A percentile compares a stretch with the other conserved stretches of the same genome.
Conservation (phyloP, 2,888 invertebrate species). For the Euspilapteryx auroguttella region DNA sequence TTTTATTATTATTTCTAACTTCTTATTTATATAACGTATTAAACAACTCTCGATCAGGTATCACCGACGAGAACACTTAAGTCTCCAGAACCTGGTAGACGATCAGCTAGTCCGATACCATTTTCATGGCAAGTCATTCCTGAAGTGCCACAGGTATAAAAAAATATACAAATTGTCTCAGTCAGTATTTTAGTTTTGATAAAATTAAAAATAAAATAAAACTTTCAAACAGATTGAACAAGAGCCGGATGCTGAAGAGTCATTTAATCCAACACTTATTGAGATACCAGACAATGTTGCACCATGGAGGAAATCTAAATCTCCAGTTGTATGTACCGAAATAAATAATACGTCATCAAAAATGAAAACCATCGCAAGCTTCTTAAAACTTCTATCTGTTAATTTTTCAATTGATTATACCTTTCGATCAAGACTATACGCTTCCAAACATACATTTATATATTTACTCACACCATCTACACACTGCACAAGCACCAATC, state of each 20-base stretch:
- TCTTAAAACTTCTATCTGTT: too few species aligned
- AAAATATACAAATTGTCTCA: constrained; percentile 3
- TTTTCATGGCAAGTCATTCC: constrained; percentile 51
- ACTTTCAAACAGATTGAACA: constrained; percentile 35
- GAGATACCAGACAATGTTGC: constrained; percentile 25
- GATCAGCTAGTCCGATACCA: constrained; percentile 29
- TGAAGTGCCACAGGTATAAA: constrained; percentile 48
- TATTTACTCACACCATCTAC: constrained; percentile 4
- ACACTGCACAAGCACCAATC: constrained; percentile 3
- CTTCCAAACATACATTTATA: constrained; percentile 1
- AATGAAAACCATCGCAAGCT: too few species aligned
- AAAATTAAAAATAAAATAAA: constrained; percentile 6
- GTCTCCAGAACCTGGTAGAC: constrained; percentile 25
- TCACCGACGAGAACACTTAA: too few species aligned
- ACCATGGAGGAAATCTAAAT: constrained; percentile 39
- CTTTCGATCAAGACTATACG: too few species aligned
- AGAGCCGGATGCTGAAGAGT: constrained; percentile 42
- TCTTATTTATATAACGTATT: too few species aligned
- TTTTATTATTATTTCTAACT: too few species aligned
- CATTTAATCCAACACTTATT: constrained; percentile 39
- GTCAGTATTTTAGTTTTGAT: constrained; percentile 3
- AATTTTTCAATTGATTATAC: too few species aligned
- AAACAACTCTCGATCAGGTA: too few species aligned
- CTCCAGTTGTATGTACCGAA: constrained; percentile 41
- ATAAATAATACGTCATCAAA: too few species aligned